Conservation (phyloP, 1,140 invertebrate species). For the Cheumatopsyche charites region DNA sequence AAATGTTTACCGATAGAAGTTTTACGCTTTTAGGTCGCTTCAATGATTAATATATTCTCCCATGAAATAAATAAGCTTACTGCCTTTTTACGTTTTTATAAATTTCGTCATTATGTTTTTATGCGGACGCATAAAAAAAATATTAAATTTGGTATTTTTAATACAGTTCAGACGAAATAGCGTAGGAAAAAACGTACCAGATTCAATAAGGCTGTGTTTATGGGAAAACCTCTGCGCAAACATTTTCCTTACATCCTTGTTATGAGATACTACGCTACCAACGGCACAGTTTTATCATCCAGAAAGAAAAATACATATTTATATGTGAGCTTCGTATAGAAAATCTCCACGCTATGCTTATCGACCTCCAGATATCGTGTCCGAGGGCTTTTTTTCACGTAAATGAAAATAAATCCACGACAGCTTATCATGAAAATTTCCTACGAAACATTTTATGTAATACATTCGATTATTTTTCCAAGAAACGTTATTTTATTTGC, state of each 20-base stretch:
- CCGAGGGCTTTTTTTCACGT: too few species aligned
- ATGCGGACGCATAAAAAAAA: not conserved
- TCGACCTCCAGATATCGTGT: not conserved
- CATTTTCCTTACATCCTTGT: constrained; percentile 39
- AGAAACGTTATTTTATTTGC: too few species aligned
- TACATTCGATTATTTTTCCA: too few species aligned
- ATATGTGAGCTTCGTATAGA: not conserved
- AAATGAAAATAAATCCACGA: too few species aligned
- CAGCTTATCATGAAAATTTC: too few species aligned
- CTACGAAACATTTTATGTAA: too few species aligned
- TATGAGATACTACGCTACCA: constrained; percentile 32
- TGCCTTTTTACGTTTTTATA: not conserved
- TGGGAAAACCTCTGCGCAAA: constrained; percentile 37
- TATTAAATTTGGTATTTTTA: constrained; percentile 23
- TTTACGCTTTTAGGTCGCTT: too few species aligned
- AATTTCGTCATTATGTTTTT: constrained; percentile 6
- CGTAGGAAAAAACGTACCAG: constrained; percentile 27
- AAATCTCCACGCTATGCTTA: not conserved
- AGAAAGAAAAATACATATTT: constrained; percentile 25
- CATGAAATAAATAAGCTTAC: too few species aligned
- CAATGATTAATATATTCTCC: too few species aligned
- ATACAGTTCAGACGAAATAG: constrained; percentile 10
- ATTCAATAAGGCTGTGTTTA: constrained; percentile 40
- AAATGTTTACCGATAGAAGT: too few species aligned
- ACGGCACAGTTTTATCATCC: constrained; percentile 29